Conservation (phyloP, 2,888 invertebrate genomes). For the Salpingus planirostris region DNA sequence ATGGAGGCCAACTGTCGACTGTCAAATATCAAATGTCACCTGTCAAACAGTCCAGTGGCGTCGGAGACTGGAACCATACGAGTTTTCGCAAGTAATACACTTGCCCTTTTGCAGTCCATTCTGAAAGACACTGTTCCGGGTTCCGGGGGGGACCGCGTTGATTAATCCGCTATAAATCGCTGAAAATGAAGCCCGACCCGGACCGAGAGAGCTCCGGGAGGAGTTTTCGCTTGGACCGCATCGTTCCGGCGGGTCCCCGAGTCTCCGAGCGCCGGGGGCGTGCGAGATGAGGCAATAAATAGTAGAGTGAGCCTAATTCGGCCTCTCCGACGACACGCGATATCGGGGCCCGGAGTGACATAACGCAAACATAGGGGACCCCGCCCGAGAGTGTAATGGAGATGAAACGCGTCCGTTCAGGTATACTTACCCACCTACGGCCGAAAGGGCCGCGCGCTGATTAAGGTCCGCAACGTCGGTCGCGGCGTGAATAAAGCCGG, state of each 20-base stretch:
- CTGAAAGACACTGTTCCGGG: no score
- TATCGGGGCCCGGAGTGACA: conserved; percentile 12
- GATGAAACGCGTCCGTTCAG: conserved; percentile 13
- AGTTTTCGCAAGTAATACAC: no score
- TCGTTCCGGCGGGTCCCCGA: no score
- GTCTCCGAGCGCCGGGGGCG: conserved; percentile 5
- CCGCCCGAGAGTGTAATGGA: conserved; percentile 9
- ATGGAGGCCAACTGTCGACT: no score
- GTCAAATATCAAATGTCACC: no score
- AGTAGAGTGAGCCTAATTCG: conserved; percentile 23
- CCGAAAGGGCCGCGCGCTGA: conserved; percentile 4
- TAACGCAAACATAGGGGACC: conserved; percentile 13
- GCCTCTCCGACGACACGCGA: conserved; percentile 8
- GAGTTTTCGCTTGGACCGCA: no score
- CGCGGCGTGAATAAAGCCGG: no score
- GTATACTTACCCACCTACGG: conserved; percentile 2
- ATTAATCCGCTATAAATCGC: conserved; percentile 12
- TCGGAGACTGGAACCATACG: no score
- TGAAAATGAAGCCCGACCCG: conserved; percentile 8
- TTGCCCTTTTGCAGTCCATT: no score
- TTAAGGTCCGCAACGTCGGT: no score
- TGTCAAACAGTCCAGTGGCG: no score
- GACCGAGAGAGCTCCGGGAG: conserved; percentile 5
- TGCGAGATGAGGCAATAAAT: conserved; percentile 23
- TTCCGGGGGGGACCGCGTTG: no score